Evolutionary conservation across 2,113 vertebrate genomes (phyloP).

Genomic region (Cervus canadensis): DNA sequence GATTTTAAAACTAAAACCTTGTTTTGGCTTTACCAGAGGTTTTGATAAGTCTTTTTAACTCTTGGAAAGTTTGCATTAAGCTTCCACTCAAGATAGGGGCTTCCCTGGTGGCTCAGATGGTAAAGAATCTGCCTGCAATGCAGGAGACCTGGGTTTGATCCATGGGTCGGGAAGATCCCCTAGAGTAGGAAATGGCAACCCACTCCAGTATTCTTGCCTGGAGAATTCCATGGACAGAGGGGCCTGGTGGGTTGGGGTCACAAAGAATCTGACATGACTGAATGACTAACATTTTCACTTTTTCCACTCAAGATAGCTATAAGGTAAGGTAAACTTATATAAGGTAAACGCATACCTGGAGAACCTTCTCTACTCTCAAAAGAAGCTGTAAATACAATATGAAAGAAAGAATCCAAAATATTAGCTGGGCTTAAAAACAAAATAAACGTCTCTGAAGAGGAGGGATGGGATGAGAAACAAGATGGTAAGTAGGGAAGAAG

Average conservation of each 20-base stretch:
- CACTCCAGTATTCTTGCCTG: neutral
- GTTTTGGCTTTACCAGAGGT: neutral
- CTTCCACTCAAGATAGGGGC: neutral
- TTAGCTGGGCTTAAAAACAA: neutral
- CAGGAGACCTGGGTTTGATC: neutral
- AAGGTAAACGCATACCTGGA: neutral
- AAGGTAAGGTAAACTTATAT: neutral
- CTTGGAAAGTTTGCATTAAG: neutral
- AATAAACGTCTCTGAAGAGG: neutral
- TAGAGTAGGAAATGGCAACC: neutral
- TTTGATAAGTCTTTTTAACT: neutral
- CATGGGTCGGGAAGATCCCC: neutral
- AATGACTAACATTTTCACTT: neutral
- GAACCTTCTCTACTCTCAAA: neutral
- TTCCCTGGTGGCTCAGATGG: neutral
- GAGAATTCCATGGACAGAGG: neutral
- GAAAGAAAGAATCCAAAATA: neutral
- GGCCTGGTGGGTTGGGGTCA: fast-evolving
- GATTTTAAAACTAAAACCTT: neutral
- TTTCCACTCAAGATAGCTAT: neutral
- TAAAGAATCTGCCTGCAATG: neutral
- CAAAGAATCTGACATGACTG: neutral
- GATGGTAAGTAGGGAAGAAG: neutral
- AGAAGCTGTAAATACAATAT: neutral
- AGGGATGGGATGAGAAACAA: neutral